phyloP scores from a whole-genome alignment of 2,888 invertebrate species.

The Hemithea aestivaria region DNA sequence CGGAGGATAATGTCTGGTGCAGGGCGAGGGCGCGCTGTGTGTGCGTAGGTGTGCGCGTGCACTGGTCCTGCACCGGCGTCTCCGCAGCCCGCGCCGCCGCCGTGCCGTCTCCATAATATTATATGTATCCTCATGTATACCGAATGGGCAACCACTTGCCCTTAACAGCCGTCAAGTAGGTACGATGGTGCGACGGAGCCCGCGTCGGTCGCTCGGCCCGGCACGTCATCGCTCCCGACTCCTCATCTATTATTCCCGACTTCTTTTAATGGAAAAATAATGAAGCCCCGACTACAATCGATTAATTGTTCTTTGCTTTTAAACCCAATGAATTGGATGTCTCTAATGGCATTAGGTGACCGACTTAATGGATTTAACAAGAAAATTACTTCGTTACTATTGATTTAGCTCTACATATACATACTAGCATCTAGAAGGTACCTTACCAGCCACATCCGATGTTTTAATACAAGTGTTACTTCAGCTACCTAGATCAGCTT shows the following conservation, averaged over 20 bases:
- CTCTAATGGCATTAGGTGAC: constrained; percentile 31
- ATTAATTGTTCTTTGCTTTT: constrained; percentile 58
- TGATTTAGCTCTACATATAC: constrained; percentile 5
- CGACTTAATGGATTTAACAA: constrained; percentile 10
- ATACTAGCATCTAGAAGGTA: too few species aligned
- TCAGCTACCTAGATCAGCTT: not conserved
- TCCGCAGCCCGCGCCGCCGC: constrained; percentile 26
- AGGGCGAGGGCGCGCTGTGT: constrained; percentile 57
- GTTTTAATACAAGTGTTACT: too few species aligned
- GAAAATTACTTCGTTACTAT: constrained; percentile 14
- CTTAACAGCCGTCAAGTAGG: constrained; percentile 40
- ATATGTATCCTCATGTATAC: constrained; percentile 3
- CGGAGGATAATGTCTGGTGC: constrained; percentile 30
- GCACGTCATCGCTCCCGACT: constrained; percentile 46
- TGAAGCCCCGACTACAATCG: constrained; percentile 53
- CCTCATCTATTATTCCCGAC: constrained; percentile 52
- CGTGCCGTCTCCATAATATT: constrained; percentile 38
- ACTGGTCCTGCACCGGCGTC: constrained; percentile 40
- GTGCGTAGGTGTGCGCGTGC: constrained; percentile 62
- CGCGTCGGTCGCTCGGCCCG: constrained; percentile 20
- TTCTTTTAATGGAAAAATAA: constrained; percentile 57
- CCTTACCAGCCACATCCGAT: too few species aligned
- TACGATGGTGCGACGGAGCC: constrained; percentile 48
- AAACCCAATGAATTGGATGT: constrained; percentile 40
- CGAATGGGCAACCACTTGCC: constrained; percentile 15